Conservation (phyloP, 1,140 invertebrate species). For the Scaptomyza montana region DNA sequence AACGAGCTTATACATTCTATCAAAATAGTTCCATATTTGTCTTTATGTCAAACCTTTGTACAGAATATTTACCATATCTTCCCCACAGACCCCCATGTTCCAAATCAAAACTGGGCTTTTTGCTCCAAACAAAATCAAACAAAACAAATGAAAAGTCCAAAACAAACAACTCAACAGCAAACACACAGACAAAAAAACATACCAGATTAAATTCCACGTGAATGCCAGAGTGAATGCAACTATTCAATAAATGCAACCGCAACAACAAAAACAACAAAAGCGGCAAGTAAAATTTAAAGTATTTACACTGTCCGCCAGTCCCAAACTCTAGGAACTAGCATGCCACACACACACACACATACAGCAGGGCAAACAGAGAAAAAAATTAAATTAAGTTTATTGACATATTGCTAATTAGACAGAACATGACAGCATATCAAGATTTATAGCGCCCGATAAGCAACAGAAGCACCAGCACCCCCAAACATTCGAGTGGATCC, state of each 20-base stretch:
- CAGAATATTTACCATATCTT: not conserved
- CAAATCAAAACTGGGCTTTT: not conserved
- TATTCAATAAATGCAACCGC: slow-evolving; percentile 49
- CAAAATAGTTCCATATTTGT: not conserved
- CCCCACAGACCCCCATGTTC: not conserved
- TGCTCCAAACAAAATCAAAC: slow-evolving; percentile 1
- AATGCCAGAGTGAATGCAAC: slow-evolving; percentile 23
- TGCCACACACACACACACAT: slow-evolving; percentile 3
- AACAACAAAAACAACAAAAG: slow-evolving; percentile 13
- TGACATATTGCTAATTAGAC: slow-evolving; percentile 84
- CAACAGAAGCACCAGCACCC: slow-evolving; percentile 35
- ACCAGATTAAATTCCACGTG: slow-evolving; percentile 30
- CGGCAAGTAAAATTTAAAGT: slow-evolving; percentile 37
- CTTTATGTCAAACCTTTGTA: not conserved
- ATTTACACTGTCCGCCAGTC: slow-evolving; percentile 4
- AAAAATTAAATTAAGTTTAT: slow-evolving; percentile 83
- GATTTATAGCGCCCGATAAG: slow-evolving; percentile 82
- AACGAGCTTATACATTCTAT: not conserved
- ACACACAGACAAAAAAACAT: not conserved
- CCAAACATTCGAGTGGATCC: slow-evolving; percentile 6
- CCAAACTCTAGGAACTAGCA: not conserved
- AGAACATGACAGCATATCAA: slow-evolving; percentile 83
- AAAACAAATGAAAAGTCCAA: slow-evolving; percentile 12
- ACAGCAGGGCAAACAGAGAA: slow-evolving; percentile 26
- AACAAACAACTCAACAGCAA: slow-evolving; percentile 3